Evolutionary conservation across 2,113 vertebrate species (phyloP).

Genomic region (Grus americana): DNA sequence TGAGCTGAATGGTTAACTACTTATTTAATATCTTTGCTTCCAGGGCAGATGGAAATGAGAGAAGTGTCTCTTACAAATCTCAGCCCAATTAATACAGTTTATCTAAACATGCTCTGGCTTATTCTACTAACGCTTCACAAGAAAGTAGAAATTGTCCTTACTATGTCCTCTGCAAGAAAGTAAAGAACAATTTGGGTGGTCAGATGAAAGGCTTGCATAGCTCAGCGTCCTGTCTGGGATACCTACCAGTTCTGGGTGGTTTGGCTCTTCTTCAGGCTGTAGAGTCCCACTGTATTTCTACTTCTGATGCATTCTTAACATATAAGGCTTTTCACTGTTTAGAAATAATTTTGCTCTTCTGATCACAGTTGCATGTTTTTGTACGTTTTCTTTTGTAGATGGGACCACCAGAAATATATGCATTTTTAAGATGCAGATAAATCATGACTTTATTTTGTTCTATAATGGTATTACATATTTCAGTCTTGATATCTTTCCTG

Average conservation of each 20-base stretch:
- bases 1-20: background rate
- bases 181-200: background rate
- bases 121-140: background rate
- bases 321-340: background rate
- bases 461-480: background rate
- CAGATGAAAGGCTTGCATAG: accelerated
- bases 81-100: background rate
- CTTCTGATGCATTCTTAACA: background rate
- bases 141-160: background rate
- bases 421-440: background rate
- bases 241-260: background rate
- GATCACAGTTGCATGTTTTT: background rate
- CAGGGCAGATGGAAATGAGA: background rate
- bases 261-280: background rate
- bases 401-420: background rate
- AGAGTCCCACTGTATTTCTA: background rate
- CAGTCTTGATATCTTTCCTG: background rate
- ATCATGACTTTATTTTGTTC: background rate
- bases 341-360: background rate
- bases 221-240: background rate
- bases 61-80: background rate
- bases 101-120: background rate
- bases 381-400: background rate
- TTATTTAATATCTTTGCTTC: background rate
- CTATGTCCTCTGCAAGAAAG: background rate